A percentile compares a stretch with the other conserved stretches of the same genome.
phyloP scores from a whole-genome alignment of 2,888 invertebrate species.

The Suillia variegata region DNA sequence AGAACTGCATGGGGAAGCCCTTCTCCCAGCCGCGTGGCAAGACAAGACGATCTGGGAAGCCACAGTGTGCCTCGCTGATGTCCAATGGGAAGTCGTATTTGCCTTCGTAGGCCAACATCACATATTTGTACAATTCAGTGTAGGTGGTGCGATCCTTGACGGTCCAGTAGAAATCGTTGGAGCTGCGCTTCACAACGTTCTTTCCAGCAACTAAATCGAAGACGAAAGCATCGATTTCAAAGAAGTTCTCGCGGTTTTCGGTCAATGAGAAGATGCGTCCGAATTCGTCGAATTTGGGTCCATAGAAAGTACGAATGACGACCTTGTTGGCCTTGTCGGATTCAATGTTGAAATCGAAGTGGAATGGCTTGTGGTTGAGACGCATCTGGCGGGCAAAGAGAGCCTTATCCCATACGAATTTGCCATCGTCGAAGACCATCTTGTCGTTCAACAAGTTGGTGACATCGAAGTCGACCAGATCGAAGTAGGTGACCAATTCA shows the following conservation, averaged over 20 bases:
- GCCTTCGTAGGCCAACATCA: conserved; percentile 62
- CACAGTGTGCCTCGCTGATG: conserved; percentile 63
- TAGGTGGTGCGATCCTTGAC: conserved; percentile 66
- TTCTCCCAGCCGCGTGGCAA: conserved; percentile 69
- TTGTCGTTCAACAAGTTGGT: conserved; percentile 55
- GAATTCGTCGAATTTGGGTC: conserved; percentile 70
- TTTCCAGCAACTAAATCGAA: conserved; percentile 66
- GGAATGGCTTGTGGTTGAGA: conserved; percentile 73
- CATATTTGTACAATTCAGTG: conserved; percentile 61
- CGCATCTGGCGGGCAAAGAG: conserved; percentile 70
- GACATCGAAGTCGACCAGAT: conserved; percentile 69
- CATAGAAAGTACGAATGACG: conserved; percentile 70
- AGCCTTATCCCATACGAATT: conserved; percentile 59
- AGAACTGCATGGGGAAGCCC: conserved; percentile 69
- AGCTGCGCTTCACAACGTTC: conserved; percentile 50
- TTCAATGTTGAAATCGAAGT: conserved; percentile 66
- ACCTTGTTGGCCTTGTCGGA: conserved; percentile 67
- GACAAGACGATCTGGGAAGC: conserved; percentile 68
- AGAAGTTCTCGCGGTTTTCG: conserved; percentile 67
- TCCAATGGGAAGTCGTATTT: conserved; percentile 61
- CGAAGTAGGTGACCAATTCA: conserved; percentile 73
- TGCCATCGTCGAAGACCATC: conserved; percentile 49
- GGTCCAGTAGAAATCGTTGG: conserved; percentile 57
- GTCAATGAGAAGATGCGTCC: conserved; percentile 64
- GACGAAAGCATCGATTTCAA: conserved; percentile 69